These are phyloP conservation scores for Temnothorax nylanderi DNA, from an alignment of 1,140 invertebrate species.

Conservation along the genomic window DNA sequence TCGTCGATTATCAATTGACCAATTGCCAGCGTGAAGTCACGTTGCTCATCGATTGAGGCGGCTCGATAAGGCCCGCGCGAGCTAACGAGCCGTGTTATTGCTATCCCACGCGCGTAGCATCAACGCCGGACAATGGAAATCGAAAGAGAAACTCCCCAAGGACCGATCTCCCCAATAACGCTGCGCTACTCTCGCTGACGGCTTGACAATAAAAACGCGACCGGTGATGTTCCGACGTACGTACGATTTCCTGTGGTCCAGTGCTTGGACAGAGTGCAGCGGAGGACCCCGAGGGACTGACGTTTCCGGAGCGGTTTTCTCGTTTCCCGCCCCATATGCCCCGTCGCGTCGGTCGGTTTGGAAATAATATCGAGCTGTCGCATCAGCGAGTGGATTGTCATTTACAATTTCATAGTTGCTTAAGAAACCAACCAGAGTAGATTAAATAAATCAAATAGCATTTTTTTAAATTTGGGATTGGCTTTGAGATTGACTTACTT, in stretches of 20 bases:
- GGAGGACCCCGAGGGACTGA: slow-evolving; percentile 3
- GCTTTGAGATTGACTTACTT: slow-evolving; percentile 7
- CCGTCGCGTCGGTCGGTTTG: slow-evolving; percentile 17
- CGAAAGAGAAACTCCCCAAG: not conserved
- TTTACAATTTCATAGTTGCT: not conserved
- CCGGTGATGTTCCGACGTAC: slow-evolving; percentile 11
- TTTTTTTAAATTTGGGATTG: not conserved
- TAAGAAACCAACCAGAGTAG: not conserved
- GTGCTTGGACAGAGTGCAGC: not conserved
- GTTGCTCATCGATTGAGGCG: not conserved
- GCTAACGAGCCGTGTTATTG: slow-evolving; percentile 21
- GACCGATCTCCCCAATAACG: slow-evolving; percentile 23
- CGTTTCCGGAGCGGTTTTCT: slow-evolving; percentile 41
- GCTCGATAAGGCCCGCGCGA: not conserved
- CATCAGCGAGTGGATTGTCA: slow-evolving; percentile 18
- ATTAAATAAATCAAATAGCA: slow-evolving; percentile 6
- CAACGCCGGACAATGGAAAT: slow-evolving; percentile 27
- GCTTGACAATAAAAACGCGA: slow-evolving; percentile 48
- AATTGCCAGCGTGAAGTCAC: slow-evolving; percentile 9
- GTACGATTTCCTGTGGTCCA: slow-evolving; percentile 28
- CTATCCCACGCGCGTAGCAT: not conserved
- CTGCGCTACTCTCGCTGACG: not conserved
- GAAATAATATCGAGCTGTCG: slow-evolving; percentile 45
- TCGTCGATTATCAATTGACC: slow-evolving; percentile 56
- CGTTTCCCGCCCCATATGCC: not conserved